Evolutionary conservation across 2,888 invertebrate genomes (phyloP).

Genomic region (Tribolium freemani): DNA sequence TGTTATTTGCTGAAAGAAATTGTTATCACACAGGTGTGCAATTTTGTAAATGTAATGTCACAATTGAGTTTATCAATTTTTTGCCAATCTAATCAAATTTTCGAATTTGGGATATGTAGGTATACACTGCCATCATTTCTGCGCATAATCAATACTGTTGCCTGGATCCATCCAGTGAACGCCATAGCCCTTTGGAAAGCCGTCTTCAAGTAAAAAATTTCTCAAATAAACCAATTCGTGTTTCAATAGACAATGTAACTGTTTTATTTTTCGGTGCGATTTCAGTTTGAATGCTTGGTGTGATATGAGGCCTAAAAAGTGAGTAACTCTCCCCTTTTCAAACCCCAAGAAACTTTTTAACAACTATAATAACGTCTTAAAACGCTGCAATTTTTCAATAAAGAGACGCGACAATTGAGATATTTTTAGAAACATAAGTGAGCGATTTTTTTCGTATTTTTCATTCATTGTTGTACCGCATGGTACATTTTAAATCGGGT

Average conservation of each 20-base stretch:
- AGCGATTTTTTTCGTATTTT: neutral
- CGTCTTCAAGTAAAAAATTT: conserved; percentile 44
- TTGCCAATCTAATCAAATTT: too few relatives aligned
- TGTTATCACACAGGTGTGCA: too few relatives aligned
- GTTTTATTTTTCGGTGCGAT: conserved; percentile 6
- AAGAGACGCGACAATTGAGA: neutral
- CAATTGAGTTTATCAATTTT: neutral
- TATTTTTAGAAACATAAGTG: conserved; percentile 16
- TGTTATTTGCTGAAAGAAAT: too few relatives aligned
- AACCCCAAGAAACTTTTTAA: neutral
- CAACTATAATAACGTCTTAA: too few relatives aligned
- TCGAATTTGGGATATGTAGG: too few relatives aligned
- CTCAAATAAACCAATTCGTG: conserved; percentile 2
- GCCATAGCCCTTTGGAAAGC: conserved; percentile 54
- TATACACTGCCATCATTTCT: conserved; percentile 47
- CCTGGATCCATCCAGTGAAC: conserved; percentile 53
- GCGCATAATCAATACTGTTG: conserved; percentile 64
- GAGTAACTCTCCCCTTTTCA: conserved; percentile 45
- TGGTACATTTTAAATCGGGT: conserved; percentile 27
- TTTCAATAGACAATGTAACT: conserved; percentile 8
- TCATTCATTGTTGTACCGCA: neutral
- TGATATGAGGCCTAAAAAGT: conserved; percentile 61
- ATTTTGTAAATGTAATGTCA: too few relatives aligned
- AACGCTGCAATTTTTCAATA: conserved; percentile 31
- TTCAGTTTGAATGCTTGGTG: conserved; percentile 36